These are phyloP conservation scores for Sylvilagus bachmani DNA, from an alignment of 2,113 vertebrate genomes.

Conservation along the genomic window DNA sequence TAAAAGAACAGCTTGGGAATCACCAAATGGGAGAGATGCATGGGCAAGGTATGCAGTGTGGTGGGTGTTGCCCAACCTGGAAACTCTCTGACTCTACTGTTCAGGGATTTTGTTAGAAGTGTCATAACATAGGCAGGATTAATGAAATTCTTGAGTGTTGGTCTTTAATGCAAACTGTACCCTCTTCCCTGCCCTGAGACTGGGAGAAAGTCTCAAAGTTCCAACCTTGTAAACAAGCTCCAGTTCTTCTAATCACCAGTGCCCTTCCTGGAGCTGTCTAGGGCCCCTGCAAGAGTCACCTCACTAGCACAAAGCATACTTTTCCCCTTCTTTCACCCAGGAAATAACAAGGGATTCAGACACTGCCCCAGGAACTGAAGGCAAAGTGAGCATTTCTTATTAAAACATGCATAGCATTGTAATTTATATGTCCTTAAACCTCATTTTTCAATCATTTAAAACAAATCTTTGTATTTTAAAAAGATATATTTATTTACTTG, in stretches of 20 bases:
- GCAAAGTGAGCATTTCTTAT: not conserved
- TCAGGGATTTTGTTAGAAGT: not conserved
- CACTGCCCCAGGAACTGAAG: not conserved
- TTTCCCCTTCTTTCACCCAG: not conserved
- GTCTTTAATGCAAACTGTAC: not conserved
- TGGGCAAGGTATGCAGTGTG: not conserved
- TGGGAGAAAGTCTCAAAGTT: not conserved
- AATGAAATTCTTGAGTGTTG: too few species aligned
- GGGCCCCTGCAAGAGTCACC: not conserved
- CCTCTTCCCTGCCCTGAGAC: not conserved
- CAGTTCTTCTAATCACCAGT: not conserved
- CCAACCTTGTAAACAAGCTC: not conserved
- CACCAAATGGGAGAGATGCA: too few species aligned
- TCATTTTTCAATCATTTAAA: too few species aligned
- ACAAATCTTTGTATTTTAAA: too few species aligned
- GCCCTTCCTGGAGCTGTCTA: not conserved
- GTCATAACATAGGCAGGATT: not conserved
- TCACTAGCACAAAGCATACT: not conserved
- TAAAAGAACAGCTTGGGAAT: not conserved
- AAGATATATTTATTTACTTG: too few species aligned
- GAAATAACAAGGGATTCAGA: not conserved
- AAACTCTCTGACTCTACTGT: not conserved
- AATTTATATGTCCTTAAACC: not conserved
- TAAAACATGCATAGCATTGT: accelerated
- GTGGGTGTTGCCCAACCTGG: not conserved